Percentiles rank a stretch among this genome's conserved stretches.
Conservation (phyloP, 1,140 invertebrate genomes). For the Zaprionus vittiger region DNA sequence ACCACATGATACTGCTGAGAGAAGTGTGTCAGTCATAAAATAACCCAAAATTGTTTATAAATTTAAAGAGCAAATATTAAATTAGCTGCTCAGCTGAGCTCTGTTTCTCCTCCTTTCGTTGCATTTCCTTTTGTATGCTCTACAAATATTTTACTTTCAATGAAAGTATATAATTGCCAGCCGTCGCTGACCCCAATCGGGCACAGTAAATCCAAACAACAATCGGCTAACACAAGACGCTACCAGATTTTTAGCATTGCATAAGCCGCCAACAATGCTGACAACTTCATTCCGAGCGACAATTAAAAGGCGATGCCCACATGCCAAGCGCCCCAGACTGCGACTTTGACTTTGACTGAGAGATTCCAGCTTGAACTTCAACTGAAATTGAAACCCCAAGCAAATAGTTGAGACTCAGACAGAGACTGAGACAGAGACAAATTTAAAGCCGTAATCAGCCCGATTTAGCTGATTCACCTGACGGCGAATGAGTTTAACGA, state of each 20-base stretch:
- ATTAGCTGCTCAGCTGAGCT: slow-evolving; percentile 44
- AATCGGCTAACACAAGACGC: slow-evolving; percentile 27
- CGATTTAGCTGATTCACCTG: slow-evolving; percentile 37
- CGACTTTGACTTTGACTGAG: background rate
- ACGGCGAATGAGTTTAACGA: slow-evolving; percentile 64
- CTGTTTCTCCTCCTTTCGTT: slow-evolving; percentile 73
- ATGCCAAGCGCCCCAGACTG: slow-evolving; percentile 47
- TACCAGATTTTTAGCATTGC: slow-evolving; percentile 67
- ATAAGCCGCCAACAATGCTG: slow-evolving; percentile 47
- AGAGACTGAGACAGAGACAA: slow-evolving; percentile 21
- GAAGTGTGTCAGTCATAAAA: slow-evolving; percentile 6
- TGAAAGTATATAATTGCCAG: slow-evolving; percentile 64
- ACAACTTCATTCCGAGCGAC: slow-evolving; percentile 58
- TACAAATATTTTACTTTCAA: slow-evolving; percentile 80
- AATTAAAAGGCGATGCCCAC: slow-evolving; percentile 57
- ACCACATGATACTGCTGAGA: background rate
- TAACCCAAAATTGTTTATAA: background rate
- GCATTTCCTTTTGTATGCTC: slow-evolving; percentile 74
- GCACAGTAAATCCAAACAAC: slow-evolving; percentile 59
- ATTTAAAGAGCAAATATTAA: slow-evolving; percentile 70
- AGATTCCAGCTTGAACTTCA: background rate
- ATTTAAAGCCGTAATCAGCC: slow-evolving; percentile 14
- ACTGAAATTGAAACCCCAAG: slow-evolving; percentile 33
- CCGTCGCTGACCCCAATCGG: slow-evolving; percentile 64
- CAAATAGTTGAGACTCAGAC: slow-evolving; percentile 7